Percentiles rank a stretch among this genome's conserved stretches.
Conservation (phyloP, 2,888 invertebrate species). For the Pseudanteris insignis region DNA sequence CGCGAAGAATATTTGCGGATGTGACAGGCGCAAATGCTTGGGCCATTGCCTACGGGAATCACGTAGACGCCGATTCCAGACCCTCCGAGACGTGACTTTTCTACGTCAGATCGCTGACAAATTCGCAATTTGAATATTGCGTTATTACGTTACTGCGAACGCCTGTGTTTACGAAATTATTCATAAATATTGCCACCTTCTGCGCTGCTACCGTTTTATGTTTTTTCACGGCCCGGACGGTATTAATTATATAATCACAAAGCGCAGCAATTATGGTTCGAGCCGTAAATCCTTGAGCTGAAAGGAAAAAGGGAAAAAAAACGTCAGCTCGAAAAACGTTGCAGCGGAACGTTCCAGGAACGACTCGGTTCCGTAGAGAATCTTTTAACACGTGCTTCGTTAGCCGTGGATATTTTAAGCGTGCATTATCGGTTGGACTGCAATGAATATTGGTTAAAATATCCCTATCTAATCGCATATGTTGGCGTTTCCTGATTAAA, state of each 20-base stretch:
- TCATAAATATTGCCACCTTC: too few relatives aligned
- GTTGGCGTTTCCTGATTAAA: not conserved
- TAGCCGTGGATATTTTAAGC: not conserved
- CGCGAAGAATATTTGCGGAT: conserved; percentile 8
- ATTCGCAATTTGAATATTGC: conserved; percentile 10
- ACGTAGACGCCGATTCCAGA: conserved; percentile 35
- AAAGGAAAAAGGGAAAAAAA: conserved; percentile 6
- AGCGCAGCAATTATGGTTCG: not conserved
- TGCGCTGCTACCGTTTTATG: not conserved
- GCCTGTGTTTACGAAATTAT: too few relatives aligned
- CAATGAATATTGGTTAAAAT: conserved; percentile 1
- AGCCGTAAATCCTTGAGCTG: not conserved
- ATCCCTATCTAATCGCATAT: not conserved
- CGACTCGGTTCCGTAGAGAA: not conserved
- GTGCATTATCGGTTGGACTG: conserved; percentile 1
- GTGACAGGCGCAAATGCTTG: conserved; percentile 22
- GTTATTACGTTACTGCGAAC: not conserved
- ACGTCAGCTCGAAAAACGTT: not conserved
- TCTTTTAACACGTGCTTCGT: conserved; percentile 3
- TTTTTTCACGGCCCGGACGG: too few relatives aligned
- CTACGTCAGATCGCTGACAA: conserved; percentile 10
- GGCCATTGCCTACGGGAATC: conserved; percentile 39
- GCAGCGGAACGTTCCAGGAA: not conserved
- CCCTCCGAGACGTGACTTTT: conserved; percentile 31
- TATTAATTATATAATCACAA: too few relatives aligned